Evolutionary conservation across 2,888 invertebrate genomes (phyloP), one percentile per base, ranked within the genome.

Genomic region (Crepidodera aurea): DNA sequence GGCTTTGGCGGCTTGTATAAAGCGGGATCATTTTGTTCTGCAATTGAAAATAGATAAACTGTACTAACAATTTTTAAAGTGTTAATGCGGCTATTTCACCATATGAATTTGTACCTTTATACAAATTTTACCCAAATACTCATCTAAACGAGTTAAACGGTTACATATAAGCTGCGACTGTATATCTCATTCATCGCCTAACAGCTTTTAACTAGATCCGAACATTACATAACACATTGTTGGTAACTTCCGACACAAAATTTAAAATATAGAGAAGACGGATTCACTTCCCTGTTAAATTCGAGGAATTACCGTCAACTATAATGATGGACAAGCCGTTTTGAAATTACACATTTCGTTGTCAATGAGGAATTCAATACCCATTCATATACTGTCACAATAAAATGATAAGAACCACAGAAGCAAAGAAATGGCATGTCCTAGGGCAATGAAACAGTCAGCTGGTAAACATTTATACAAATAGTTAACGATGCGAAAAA

Each of bases 401-500:
- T 22, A n/a, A 48, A 48, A 48, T 10, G 48, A 48, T 27, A 48
- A 48, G 48, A 27, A 27, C 27, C 16, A 48, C 5, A 29, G 27
- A 40, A 27, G 25, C 48, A 48, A 48, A 48, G 48, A 65, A 64
- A 65, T 70, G 60, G 65, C 69, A 67, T 69, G 69, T 64, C 70
- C 57, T 10, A 34, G 44, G 64, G 69, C 67, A 72, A 71, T 72
- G 66, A 67, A 66, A 67, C 64, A 69, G 69, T 64, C 69, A 69
- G 69, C 67, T 69, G 69, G 66, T 70, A 63, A 69, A 66, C 70
- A 71, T 71, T 69, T 67, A 53, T 53, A 57, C 37, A 64, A 70
- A 70, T 67, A 69, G 73, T 72, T 73, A 73, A 73, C 73, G 71
- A 73, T 70, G 73, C 73, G 71, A 72, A 69, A 73, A 73, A 73